phyloP scores from a whole-genome alignment of 2,888 invertebrate genomes.

The Sicus ferrugineus region DNA sequence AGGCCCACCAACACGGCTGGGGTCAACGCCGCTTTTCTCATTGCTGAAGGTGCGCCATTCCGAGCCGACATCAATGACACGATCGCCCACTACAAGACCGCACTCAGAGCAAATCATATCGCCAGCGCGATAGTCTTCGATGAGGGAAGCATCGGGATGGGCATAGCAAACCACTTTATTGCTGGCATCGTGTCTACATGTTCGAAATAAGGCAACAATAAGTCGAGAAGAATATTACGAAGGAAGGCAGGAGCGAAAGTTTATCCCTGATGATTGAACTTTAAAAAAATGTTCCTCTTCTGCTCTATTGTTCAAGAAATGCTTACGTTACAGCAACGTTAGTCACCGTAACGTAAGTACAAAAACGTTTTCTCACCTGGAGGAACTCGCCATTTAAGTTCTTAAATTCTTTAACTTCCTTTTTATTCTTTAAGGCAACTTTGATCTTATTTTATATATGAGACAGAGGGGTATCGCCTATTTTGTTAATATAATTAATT shows the following conservation, averaged over 20 bases:
- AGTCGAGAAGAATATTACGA: not conserved
- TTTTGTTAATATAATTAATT: too few relatives aligned
- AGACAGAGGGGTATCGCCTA: too few relatives aligned
- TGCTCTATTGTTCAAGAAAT: not conserved
- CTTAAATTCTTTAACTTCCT: not conserved
- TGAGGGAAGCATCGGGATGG: slow-evolving; percentile 94
- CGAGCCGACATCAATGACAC: slow-evolving; percentile 99
- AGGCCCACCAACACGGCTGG: slow-evolving; percentile 99
- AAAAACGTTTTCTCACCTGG: slow-evolving; percentile 40
- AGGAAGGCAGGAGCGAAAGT: not conserved
- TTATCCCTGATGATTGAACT: not conserved
- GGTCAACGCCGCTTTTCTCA: slow-evolving; percentile 95
- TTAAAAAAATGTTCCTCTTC: slow-evolving; percentile 12
- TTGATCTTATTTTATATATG: not conserved
- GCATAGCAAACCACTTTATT: slow-evolving; percentile 89
- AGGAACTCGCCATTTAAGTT: slow-evolving; percentile 46
- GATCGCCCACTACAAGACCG: slow-evolving; percentile 99
- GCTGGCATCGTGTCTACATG: slow-evolving; percentile 69
- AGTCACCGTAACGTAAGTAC: not conserved
- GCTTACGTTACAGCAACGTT: not conserved
- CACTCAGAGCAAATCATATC: slow-evolving; percentile 99
- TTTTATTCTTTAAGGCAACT: not conserved
- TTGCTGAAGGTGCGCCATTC: slow-evolving; percentile 99
- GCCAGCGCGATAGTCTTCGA: slow-evolving; percentile 95
- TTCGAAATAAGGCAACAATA: not conserved